Evolutionary conservation across 2,113 vertebrate genomes (phyloP).

Genomic region (Potamarius usumacintae): DNA sequence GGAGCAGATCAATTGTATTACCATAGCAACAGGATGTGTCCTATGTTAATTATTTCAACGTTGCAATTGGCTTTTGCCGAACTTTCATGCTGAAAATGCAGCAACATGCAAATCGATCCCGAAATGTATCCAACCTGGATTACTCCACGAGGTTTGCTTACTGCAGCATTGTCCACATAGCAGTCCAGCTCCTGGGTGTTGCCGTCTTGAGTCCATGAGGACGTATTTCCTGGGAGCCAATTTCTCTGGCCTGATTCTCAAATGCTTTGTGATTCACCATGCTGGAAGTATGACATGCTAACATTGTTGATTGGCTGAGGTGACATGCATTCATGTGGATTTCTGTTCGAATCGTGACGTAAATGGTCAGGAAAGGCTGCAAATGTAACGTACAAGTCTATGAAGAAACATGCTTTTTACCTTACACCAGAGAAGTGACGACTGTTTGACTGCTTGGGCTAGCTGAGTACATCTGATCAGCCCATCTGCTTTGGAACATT

Average conservation of each 20-base stretch:
- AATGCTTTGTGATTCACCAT: constrained; percentile 15
- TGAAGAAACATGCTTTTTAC: not conserved
- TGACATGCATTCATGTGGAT: not conserved
- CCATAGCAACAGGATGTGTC: constrained; percentile 2
- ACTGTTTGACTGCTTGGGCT: not conserved
- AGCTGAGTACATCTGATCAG: not conserved
- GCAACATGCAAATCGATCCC: not conserved
- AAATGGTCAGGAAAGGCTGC: not conserved
- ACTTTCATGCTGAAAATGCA: not conserved
- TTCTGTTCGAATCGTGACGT: not conserved
- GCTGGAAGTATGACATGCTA: not conserved
- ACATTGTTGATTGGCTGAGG: not conserved
- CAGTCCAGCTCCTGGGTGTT: constrained; percentile 11
- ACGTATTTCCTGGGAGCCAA: not conserved
- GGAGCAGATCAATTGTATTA: not conserved
- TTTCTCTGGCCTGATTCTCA: not conserved
- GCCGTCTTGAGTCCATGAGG: not conserved
- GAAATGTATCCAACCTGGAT: not conserved
- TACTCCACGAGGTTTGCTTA: not conserved
- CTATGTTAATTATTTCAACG: not conserved
- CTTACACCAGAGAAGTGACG: not conserved
- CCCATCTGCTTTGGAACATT: not conserved
- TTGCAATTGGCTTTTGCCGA: not conserved
- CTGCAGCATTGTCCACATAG: not conserved
- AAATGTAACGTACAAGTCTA: not conserved